Percentiles rank a stretch among this genome's conserved stretches.
Conservation (phyloP, 2,888 invertebrate genomes). For the Prosopocoilus inquinatus region DNA sequence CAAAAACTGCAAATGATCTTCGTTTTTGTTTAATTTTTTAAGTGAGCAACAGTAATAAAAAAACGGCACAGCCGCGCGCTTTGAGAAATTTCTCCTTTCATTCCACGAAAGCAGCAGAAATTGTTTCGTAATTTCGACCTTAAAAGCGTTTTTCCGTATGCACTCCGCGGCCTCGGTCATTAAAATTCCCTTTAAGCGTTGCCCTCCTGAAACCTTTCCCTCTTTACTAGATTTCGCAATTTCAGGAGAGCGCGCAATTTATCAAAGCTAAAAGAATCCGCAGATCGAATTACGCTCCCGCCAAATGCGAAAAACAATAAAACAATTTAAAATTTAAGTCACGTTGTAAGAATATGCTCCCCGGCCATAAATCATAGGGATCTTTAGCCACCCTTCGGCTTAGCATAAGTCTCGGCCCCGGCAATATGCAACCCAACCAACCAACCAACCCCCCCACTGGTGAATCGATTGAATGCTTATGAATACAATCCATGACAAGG, state of each 20-base stretch:
- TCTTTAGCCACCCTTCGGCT: slow-evolving; percentile 39
- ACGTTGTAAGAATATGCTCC: slow-evolving; percentile 48
- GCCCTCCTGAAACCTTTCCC: neutral
- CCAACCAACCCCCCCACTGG: slow-evolving; percentile 23
- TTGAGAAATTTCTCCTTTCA: too few relatives aligned
- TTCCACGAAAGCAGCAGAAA: too few relatives aligned
- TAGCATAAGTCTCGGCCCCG: slow-evolving; percentile 33
- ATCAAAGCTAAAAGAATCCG: slow-evolving; percentile 21
- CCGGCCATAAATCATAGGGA: slow-evolving; percentile 48
- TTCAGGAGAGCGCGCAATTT: slow-evolving; percentile 19
- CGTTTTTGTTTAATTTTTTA: too few relatives aligned
- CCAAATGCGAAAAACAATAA: slow-evolving; percentile 47
- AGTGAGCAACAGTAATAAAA: too few relatives aligned
- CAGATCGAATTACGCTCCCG: slow-evolving; percentile 20
- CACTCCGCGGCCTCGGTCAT: neutral
- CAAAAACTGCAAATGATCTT: too few relatives aligned
- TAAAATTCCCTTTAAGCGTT: neutral
- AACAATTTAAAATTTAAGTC: slow-evolving; percentile 50
- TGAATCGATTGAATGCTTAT: slow-evolving; percentile 37
- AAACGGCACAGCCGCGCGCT: too few relatives aligned
- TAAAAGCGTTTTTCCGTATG: too few relatives aligned
- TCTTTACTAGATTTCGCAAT: slow-evolving; percentile 18
- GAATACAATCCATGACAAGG: slow-evolving; percentile 36
- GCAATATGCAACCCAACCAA: slow-evolving; percentile 29
- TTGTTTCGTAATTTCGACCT: too few relatives aligned